These are phyloP conservation scores for Mesochorus sp. DNA, from an alignment of 2,888 invertebrate species.

Conservation along the genomic window DNA sequence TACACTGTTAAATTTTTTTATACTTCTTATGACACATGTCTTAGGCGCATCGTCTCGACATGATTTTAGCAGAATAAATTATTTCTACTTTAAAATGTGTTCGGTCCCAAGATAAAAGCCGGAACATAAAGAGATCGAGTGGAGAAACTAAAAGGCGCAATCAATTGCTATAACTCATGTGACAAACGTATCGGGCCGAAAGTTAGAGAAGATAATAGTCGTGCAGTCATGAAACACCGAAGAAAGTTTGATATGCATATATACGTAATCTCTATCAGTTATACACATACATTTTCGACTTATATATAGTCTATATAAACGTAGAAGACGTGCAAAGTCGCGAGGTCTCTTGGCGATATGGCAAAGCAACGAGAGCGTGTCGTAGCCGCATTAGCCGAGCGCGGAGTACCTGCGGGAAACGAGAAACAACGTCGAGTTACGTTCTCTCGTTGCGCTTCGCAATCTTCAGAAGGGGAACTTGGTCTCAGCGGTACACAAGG, in stretches of 20 bases:
- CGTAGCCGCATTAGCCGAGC: conserved; percentile 47
- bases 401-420: conserved; percentile 25
- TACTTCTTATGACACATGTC: too few relatives aligned
- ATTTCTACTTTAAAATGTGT: too few relatives aligned
- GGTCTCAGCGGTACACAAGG: background rate
- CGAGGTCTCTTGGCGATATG: conserved; percentile 29
- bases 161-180: conserved; percentile 44
- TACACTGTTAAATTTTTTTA: too few relatives aligned
- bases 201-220: conserved; percentile 48
- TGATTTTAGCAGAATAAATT: too few relatives aligned
- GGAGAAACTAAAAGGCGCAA: background rate
- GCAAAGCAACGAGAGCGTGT: conserved; percentile 34
- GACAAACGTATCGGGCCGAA: conserved; percentile 38
- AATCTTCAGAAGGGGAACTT: conserved; percentile 4
- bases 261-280: background rate
- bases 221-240: conserved; percentile 6
- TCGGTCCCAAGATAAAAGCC: conserved; percentile 21
- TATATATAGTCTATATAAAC: background rate
- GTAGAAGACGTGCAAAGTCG: conserved; percentile 42
- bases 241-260: conserved; percentile 43
- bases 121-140: background rate
- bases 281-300: background rate
- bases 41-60: too few relatives aligned
- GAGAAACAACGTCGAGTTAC: conserved; percentile 15
- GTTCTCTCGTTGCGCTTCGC: background rate